Percentiles rank a stretch among this genome's conserved stretches.
phyloP scores from a whole-genome alignment of 2,113 vertebrate species.

The Tor tambroides region DNA sequence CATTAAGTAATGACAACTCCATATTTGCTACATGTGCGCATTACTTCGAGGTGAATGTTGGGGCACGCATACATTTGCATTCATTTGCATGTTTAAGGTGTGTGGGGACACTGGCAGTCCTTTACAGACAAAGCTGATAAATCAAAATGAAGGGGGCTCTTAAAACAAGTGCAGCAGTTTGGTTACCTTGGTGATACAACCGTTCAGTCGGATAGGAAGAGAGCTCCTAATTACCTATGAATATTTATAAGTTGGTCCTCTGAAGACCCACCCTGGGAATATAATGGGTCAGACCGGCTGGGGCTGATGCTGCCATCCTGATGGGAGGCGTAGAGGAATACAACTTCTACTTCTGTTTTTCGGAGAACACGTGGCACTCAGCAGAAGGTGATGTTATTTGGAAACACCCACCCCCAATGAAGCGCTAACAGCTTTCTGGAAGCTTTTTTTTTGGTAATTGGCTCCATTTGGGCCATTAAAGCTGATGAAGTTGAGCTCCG shows the following conservation, averaged over 20 bases:
- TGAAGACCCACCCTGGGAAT: constrained; percentile 61
- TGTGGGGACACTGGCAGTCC: constrained; percentile 65
- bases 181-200: constrained; percentile 61
- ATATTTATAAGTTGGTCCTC: constrained; percentile 73
- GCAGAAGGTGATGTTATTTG: constrained; percentile 18
- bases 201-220: constrained; percentile 51
- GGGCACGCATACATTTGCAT: constrained; percentile 78
- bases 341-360: constrained; percentile 11
- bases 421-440: constrained; percentile 6
- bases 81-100: constrained; percentile 75
- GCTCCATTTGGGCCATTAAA: constrained; percentile 9
- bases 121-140: constrained; percentile 74
- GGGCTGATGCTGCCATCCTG: constrained; percentile 44
- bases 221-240: constrained; percentile 68
- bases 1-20: constrained; percentile 75
- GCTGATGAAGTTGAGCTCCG: neutral
- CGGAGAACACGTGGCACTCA: neutral
- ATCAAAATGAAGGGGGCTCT: constrained; percentile 72
- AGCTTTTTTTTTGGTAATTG: neutral
- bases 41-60: constrained; percentile 76
- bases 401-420: constrained; percentile 2
- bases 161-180: constrained; percentile 63
- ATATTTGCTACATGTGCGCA: constrained; percentile 76
- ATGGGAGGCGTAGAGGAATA: neutral
- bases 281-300: constrained; percentile 60